These are phyloP conservation scores for Natator depressus DNA, from an alignment of 2,113 vertebrate genomes.

Conservation along the genomic window DNA sequence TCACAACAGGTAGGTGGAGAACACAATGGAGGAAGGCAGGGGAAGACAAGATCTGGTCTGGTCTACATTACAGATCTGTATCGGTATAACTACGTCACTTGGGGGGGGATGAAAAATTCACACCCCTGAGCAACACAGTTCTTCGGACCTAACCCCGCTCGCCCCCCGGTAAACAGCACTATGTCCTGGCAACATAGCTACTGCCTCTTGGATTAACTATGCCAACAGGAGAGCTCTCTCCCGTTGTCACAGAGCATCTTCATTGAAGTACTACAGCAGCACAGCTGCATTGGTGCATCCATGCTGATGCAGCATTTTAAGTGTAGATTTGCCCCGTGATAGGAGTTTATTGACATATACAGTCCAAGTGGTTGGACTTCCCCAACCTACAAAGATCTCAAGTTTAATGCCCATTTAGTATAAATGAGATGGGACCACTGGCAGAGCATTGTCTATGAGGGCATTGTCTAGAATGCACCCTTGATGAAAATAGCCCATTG, in stretches of 20 bases:
- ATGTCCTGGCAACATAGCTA: no score
- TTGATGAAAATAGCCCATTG: not conserved
- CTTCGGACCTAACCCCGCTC: not conserved
- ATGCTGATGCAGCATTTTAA: not conserved
- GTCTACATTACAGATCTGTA: not conserved
- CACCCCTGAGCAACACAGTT: not conserved
- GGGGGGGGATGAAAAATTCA: no score
- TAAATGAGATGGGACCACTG: not conserved
- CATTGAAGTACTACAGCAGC: no score
- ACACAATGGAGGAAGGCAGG: not conserved
- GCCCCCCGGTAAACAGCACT: no score
- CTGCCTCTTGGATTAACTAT: no score
- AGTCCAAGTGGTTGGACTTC: not conserved
- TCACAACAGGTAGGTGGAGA: no score
- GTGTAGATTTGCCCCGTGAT: not conserved
- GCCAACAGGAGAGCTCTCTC: no score
- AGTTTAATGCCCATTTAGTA: not conserved
- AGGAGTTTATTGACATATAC: not conserved
- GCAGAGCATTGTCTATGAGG: not conserved
- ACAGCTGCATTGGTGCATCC: not conserved
- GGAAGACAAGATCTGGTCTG: not conserved
- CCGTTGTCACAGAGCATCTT: no score
- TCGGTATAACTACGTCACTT: not conserved
- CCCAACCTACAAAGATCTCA: not conserved
- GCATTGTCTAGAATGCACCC: not conserved